Base-by-base conservation (phyloP, 2,888 invertebrate species). In the Eretmocerus hayati region DNA sequence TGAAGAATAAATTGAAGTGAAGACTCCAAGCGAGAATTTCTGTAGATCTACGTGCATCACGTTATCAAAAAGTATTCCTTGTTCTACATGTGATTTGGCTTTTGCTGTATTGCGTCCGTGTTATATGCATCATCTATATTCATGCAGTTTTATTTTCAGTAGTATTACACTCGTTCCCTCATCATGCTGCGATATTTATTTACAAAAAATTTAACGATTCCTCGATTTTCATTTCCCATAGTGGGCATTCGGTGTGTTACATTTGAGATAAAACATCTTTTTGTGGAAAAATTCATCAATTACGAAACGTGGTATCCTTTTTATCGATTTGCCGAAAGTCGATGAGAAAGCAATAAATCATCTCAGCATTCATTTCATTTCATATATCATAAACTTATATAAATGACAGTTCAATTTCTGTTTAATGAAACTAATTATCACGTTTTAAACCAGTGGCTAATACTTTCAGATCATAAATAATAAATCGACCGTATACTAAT, bases 51-150 rank as follows among this genome's bases (percentile, higher is more conserved):
- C 50, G 50, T 51, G 46, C 52, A 46, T 55, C 41, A 51, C 41
- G 50, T 55, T 38, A 41, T 42, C 43, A 35, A 32, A 41, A 52
- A 46, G 41, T 41, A 39, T 22, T 35, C 56, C 50, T 43, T 42
- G 59, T 56, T 58, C 55, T 56, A 52, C 54, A 55, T 61, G 57
- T 59, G 53, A 49, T 57, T 58, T 62, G 59, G 60, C 60, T 62
- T 63, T 55, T 60, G 60, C 60, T 62, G 56, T 61, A 58, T 59
- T 56, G 46, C 53, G 55, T 56, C 58, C 54, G 49, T 58, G 56
- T 58, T 53, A 37, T n/a, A n/a, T 54, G 56, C 56, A 59, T 58
- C 57, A 43, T 55, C 55, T 56, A 41, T 44, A 44, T 43, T 46
- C 42, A 18, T 54, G 52, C 47, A 50, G 38, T 51, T n/a, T n/a